Conservation (phyloP, 2,797 vertebrate species). For the Saxicola maurus region DNA sequence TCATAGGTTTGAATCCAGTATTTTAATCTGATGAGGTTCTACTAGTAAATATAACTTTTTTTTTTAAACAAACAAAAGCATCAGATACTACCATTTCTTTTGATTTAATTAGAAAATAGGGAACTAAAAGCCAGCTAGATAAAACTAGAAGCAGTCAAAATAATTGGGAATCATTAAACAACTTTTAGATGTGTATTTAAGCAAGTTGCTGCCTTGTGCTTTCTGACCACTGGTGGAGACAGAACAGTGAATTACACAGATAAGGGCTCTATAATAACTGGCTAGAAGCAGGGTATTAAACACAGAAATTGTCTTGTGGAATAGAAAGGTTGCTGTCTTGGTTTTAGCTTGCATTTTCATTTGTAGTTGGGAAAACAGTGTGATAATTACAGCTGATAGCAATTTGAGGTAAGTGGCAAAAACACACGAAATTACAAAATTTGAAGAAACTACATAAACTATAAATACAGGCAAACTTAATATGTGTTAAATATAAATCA, state of each 20-base stretch:
- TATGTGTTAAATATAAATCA: not conserved
- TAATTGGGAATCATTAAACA: not conserved
- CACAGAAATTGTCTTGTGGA: not conserved
- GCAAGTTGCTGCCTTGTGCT: not conserved
- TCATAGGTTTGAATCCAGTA: not conserved
- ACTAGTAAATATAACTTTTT: not conserved
- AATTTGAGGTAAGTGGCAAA: not conserved
- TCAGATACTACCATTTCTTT: not conserved
- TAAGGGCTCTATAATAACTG: not conserved
- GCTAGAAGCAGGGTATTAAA: not conserved
- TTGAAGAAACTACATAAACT: not conserved
- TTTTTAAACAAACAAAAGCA: not conserved
- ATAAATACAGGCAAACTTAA: not conserved
- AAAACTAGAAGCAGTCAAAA: not conserved
- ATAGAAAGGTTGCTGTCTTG: not conserved
- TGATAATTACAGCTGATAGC: not conserved
- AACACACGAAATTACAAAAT: not conserved
- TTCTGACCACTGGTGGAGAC: not conserved
- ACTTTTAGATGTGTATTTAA: not conserved
- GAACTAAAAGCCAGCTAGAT: not conserved
- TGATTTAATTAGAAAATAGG: not conserved
- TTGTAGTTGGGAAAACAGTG: not conserved
- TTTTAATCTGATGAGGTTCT: not conserved
- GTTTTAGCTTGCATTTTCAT: not conserved
- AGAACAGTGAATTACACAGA: not conserved